Conservation (phyloP, 2,113 vertebrate genomes). For the Oxygymnocypris stewartii region DNA sequence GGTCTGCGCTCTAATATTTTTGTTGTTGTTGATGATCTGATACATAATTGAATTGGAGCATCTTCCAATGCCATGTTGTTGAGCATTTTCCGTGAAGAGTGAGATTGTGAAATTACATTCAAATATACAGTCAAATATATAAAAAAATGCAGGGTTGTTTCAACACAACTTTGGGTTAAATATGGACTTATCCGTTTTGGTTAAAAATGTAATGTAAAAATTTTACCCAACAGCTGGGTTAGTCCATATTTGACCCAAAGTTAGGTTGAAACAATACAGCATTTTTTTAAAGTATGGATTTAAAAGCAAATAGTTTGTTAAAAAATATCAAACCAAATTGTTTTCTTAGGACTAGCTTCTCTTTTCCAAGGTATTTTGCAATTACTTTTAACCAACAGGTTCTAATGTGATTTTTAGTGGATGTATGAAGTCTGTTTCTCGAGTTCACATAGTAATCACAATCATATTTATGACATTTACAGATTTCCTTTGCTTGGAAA, state of each 20-base stretch:
- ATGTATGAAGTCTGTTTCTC: background rate
- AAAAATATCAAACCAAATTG: too few species aligned
- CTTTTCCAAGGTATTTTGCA: background rate
- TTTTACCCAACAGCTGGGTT: too few species aligned
- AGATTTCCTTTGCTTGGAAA: background rate
- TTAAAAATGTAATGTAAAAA: too few species aligned
- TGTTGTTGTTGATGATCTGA: background rate
- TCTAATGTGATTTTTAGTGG: background rate
- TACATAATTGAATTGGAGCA: background rate
- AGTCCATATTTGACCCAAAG: too few species aligned
- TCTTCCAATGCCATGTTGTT: background rate
- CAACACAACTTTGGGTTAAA: too few species aligned
- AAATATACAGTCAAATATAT: background rate
- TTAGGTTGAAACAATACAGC: too few species aligned
- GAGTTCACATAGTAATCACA: background rate
- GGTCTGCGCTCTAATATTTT: slow-evolving; percentile 6
- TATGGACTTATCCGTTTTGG: too few species aligned
- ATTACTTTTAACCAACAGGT: background rate
- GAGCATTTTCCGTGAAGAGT: background rate
- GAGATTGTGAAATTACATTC: background rate
- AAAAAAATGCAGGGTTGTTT: too few species aligned
- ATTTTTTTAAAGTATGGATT: background rate
- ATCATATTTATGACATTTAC: too few species aligned
- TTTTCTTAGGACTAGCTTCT: too few species aligned
- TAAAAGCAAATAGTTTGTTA: background rate